These are phyloP conservation scores for Thyatira batis DNA, from an alignment of 2,888 invertebrate species.

Conservation along the genomic window DNA sequence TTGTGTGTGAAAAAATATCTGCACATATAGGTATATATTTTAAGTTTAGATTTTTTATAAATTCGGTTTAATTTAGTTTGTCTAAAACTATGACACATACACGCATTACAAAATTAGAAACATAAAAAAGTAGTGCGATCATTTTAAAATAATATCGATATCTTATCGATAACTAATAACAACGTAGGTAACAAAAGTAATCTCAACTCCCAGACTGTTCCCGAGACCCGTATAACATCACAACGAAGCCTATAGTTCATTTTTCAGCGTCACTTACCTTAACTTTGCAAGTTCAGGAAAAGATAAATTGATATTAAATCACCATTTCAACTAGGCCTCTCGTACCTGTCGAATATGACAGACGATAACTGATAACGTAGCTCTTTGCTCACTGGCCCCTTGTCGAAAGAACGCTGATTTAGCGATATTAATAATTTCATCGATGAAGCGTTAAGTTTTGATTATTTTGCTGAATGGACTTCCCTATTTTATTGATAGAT, in stretches of 20 bases:
- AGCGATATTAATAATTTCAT: conserved; percentile 42
- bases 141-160: not conserved
- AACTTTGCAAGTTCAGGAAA: conserved; percentile 28
- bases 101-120: too few species aligned
- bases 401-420: conserved; percentile 38
- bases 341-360: conserved; percentile 16
- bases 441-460: conserved; percentile 33
- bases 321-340: conserved; percentile 26
- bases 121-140: too few species aligned
- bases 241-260: conserved; percentile 28
- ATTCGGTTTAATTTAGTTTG: too few species aligned
- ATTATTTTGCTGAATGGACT: conserved; percentile 25
- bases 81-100: too few species aligned
- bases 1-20: too few species aligned
- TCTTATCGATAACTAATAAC: not conserved
- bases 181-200: not conserved
- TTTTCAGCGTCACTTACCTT: conserved; percentile 44
- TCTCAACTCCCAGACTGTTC: not conserved
- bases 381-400: conserved; percentile 23
- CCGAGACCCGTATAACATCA: conserved; percentile 10
- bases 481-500: not conserved
- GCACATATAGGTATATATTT: too few species aligned
- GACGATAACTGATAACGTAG: conserved; percentile 19
- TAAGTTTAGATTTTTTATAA: too few species aligned
- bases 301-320: conserved; percentile 41